phyloP scores from a whole-genome alignment of 2,797 vertebrate species.

The Chaetophractus vellerosus region DNA sequence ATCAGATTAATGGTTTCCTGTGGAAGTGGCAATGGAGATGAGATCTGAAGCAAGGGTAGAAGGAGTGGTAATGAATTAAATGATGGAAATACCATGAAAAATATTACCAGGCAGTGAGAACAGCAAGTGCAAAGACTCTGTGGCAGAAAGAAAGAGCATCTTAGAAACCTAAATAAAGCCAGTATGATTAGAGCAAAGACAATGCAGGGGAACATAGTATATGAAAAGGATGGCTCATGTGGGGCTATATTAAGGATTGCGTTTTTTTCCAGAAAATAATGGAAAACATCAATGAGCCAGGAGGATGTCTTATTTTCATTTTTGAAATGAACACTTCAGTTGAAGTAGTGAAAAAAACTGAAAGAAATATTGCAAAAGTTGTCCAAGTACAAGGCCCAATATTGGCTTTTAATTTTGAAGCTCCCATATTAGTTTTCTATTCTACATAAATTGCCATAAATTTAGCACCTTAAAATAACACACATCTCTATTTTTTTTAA shows the following conservation, averaged over 20 bases:
- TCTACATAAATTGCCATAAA: neutral
- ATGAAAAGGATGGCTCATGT: neutral
- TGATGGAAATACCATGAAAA: neutral
- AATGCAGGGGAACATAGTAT: neutral
- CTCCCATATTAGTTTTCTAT: neutral
- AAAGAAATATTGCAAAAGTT: neutral
- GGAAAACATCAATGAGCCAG: constrained; percentile 6
- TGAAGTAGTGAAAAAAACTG: neutral
- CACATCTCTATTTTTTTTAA: neutral
- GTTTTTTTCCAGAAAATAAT: neutral
- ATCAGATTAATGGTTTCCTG: neutral
- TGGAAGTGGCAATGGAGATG: neutral
- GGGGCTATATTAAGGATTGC: neutral
- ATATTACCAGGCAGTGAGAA: neutral
- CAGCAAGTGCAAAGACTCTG: neutral
- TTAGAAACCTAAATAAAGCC: neutral
- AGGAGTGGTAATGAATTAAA: neutral
- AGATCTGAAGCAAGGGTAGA: neutral
- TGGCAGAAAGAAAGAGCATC: neutral
- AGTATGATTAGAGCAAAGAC: neutral
- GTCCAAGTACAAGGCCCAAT: neutral
- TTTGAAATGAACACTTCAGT: neutral
- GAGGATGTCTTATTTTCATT: neutral
- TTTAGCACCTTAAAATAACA: neutral
- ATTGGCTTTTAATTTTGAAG: neutral